Percentiles rank a stretch among this genome's conserved stretches.
Conservation (phyloP, 2,888 invertebrate genomes). For the Leucophora obtusa region DNA sequence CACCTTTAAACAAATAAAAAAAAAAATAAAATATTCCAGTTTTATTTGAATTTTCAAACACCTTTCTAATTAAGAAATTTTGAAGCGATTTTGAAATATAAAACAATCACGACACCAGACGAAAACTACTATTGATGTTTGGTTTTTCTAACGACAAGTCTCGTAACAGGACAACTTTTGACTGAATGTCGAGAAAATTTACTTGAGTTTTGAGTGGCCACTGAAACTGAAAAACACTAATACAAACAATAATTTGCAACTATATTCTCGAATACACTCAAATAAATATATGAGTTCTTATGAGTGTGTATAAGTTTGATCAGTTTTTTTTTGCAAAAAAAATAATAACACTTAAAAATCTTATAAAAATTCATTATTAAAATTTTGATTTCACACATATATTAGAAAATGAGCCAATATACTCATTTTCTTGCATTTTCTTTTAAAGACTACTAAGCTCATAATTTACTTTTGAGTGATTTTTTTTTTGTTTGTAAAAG, state of each 20-base stretch:
- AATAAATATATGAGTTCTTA: neutral
- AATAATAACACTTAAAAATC: neutral
- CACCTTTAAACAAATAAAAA: neutral
- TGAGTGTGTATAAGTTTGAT: neutral
- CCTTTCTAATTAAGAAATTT: conserved; percentile 12
- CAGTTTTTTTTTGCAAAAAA: neutral
- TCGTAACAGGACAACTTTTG: conserved; percentile 63
- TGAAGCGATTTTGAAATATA: conserved; percentile 11
- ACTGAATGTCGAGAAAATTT: conserved; percentile 53
- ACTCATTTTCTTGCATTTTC: neutral
- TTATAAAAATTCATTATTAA: neutral
- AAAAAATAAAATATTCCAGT: conserved; percentile 48
- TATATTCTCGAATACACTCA: conserved; percentile 11
- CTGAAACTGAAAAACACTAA: conserved; percentile 10
- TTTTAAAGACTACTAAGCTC: neutral
- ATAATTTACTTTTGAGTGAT: neutral
- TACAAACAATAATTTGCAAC: conserved; percentile 18
- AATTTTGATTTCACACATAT: neutral
- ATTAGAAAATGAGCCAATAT: neutral
- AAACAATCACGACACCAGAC: conserved; percentile 30
- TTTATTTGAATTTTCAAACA: neutral
- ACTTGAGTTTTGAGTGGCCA: conserved; percentile 55
- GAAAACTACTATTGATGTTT: conserved; percentile 48
- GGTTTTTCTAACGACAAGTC: conserved; percentile 52
- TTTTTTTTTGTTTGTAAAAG: neutral